Evolutionary conservation across 1,140 invertebrate species (phyloP).

Genomic region (Telenomus remus): DNA sequence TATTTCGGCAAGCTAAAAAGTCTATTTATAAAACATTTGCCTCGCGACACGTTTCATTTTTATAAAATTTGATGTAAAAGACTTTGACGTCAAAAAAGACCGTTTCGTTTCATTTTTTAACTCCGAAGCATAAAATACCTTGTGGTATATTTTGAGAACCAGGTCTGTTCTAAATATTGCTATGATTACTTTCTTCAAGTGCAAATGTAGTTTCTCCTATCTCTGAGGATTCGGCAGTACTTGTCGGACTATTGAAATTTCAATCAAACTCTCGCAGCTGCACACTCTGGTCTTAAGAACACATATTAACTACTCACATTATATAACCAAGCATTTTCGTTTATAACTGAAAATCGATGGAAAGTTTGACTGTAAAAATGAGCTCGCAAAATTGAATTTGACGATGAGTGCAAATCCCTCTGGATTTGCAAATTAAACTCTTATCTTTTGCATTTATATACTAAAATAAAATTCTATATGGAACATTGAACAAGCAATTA

Average conservation of each 20-base stretch:
- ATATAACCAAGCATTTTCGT: slow-evolving; percentile 1
- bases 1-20: no score
- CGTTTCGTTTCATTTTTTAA: not conserved
- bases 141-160: slow-evolving; percentile 3
- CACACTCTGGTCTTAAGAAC: slow-evolving; percentile 18
- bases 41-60: no score
- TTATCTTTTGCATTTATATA: no score
- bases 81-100: not conserved
- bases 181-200: slow-evolving; percentile 27
- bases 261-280: slow-evolving; percentile 19
- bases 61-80: no score
- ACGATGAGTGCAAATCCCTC: not conserved
- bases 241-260: slow-evolving; percentile 30
- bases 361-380: not conserved
- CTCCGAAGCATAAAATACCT: slow-evolving; percentile 6
- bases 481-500: no score
- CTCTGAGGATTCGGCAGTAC: slow-evolving; percentile 15
- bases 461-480: no score
- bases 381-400: not conserved
- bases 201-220: slow-evolving; percentile 26
- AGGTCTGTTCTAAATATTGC: slow-evolving; percentile 30
- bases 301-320: slow-evolving; percentile 17
- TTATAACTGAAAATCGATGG: slow-evolving; percentile 4
- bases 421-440: no score
- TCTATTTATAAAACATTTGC: no score